Base-by-base conservation (phyloP, 2,113 vertebrate genomes). In the Mirza zaza region DNA sequence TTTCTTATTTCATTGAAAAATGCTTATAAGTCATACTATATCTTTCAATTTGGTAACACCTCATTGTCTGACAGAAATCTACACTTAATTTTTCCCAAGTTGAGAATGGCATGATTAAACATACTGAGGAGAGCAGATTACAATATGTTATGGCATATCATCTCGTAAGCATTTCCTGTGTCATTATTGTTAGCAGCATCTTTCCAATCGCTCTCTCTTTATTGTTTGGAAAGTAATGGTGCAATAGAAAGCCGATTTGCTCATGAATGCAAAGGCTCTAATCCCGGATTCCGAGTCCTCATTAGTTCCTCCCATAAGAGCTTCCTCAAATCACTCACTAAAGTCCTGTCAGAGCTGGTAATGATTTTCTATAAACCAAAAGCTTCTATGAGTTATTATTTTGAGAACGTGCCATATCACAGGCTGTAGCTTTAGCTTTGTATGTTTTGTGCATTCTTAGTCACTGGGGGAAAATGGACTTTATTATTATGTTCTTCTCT, bases 351-450 rank as follows among this genome's bases (percentile, higher is more conserved):
- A 48, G 42, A 32, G 13, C 42, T 6, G 0, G 17, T 91, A 90
- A 87, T 71, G 87, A 95, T 96, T 93, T 94, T 93, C 96, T 88
- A 59, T 91, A 91, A 94, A 87, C 91, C 77, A 32, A 59, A 95
- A 32, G 50, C 63, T 50, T 89, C 83, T 52, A 12, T 90, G 93
- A 96, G 68, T 92, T 95, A 71, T 97, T 97, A 83, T 91, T 91
- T 93, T 91, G 79, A 95, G 89, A 80, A 91, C 0, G 2, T 76
- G 73, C 79, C 57, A 0, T 92, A 63, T 91, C 4, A 13, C 48
- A 93, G 32, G 32, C 73, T 90, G 20, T 80, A 36, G 32, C 25
- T 90, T 93, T 67, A 50, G 34, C 83, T 68, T 61, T 83, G 89
- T 93, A 3, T 86, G 59, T 93, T 89, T 94, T 94, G 67, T 87